Evolutionary conservation across 2,888 invertebrate species (phyloP), one percentile per base, ranked within the genome.

Genomic region (Hedychridium roseum): DNA sequence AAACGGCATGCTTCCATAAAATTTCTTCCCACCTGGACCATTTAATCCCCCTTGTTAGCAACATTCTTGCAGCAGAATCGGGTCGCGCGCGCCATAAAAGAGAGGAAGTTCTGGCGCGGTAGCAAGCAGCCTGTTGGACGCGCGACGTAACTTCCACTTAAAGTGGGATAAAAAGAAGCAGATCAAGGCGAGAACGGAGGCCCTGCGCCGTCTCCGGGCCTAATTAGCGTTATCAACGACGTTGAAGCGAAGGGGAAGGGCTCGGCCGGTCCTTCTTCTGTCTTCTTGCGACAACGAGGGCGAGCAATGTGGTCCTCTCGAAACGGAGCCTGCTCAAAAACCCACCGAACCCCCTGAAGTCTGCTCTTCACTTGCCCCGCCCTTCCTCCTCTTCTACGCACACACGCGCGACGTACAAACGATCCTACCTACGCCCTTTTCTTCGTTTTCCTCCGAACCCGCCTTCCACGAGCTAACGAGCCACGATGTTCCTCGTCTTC

Each of bases 161-260:
- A 53, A 16, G 43, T 20, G 11, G 20, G 21, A 6, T 41, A 18
- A 46, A 40, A 50, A 30, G 26, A 43, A 58, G 42, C 32, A 37
- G 50, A 60, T 48, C 43, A 42, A 11, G 32, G 27, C 27, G 38
- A 46, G 39, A 39, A 28, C 12, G 37, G 41, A 3, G 28, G 30
- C 4, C 26, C 21, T 6, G 14, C 35, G 28, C 15, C 35, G 45
- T 60, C 40, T 43, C 30, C 27, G 46, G 28, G 31, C 45, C 63
- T 61, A 57, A 60, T 63, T 63, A 63, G 54, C 57, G 39, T 64
- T 63, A 63, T 63, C 63, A 43, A 39, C 16, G 23, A 31, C 27
- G 40, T 20, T 30, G 7, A 17, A 32, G 7, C n/a, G 35, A 15
- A 41, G 45, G 15, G 12, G 34, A 43, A 40, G 12, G 27, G 20